phyloP scores from a whole-genome alignment of 2,888 invertebrate species.

The Leptopilina drosophilae region DNA sequence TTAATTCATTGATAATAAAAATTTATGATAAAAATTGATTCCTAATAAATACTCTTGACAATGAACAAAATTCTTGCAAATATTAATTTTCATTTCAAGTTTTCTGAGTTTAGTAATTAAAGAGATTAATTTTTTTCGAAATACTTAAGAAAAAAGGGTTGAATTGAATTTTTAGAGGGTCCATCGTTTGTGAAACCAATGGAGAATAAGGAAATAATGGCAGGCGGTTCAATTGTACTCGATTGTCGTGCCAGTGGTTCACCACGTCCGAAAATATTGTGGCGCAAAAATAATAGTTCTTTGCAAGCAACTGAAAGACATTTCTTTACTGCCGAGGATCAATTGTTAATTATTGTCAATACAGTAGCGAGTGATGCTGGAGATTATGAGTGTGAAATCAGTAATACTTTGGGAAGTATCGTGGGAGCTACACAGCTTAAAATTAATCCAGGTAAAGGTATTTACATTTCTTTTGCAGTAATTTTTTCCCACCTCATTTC shows the following conservation, averaged over 20 bases:
- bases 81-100: too few relatives aligned
- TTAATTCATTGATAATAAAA: too few relatives aligned
- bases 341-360: slow-evolving; percentile 91
- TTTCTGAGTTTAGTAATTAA: too few relatives aligned
- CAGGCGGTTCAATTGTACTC: slow-evolving; percentile 90
- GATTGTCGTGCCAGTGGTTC: slow-evolving; percentile 93
- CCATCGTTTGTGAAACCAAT: slow-evolving; percentile 92
- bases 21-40: too few relatives aligned
- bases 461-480: too few relatives aligned
- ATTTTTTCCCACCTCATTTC: too few relatives aligned
- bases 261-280: slow-evolving; percentile 88
- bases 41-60: too few relatives aligned
- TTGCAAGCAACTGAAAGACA: slow-evolving; percentile 88
- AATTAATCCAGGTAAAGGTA: slow-evolving; percentile 81
- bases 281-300: slow-evolving; percentile 90
- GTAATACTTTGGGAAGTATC: slow-evolving; percentile 89
- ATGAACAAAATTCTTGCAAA: too few relatives aligned
- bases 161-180: slow-evolving; percentile 80
- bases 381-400: slow-evolving; percentile 92
- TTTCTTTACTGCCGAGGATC: slow-evolving; percentile 91
- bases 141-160: not conserved
- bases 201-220: slow-evolving; percentile 89
- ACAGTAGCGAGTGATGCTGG: slow-evolving; percentile 89
- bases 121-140: not conserved
- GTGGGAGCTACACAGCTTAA: slow-evolving; percentile 85